phyloP scores from a whole-genome alignment of 2,888 invertebrate genomes.

The Drosophila meridionalis region DNA sequence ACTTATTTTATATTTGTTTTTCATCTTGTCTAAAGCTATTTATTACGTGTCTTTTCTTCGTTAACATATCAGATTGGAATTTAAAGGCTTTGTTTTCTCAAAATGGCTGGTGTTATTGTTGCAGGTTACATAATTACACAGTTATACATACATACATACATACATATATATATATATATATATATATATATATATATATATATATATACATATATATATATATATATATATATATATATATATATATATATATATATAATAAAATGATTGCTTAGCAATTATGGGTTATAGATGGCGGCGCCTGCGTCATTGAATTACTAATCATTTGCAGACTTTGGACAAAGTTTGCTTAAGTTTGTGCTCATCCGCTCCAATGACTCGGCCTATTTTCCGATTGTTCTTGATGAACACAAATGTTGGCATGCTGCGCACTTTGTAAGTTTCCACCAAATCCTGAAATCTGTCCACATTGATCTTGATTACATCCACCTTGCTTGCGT shows the following conservation, averaged over 20 bases:
- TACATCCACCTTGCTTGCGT: slow-evolving; percentile 46
- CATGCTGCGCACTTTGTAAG: slow-evolving; percentile 60
- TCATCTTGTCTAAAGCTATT: not conserved
- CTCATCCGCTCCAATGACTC: slow-evolving; percentile 74
- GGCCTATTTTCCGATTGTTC: slow-evolving; percentile 52
- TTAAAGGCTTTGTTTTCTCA: not conserved
- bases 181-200: too few relatives aligned
- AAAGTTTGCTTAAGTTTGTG: slow-evolving; percentile 61
- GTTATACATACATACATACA: not conserved
- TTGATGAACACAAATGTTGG: slow-evolving; percentile 75
- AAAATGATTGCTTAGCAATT: not conserved
- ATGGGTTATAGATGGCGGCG: slow-evolving; percentile 2
- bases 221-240: too few relatives aligned
- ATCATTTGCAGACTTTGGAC: slow-evolving; percentile 55
- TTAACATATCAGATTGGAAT: not conserved
- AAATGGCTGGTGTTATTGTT: not conserved
- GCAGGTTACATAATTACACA: not conserved
- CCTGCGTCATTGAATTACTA: slow-evolving; percentile 7
- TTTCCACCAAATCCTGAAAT: slow-evolving; percentile 47
- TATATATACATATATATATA: too few relatives aligned
- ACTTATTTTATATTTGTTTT: not conserved
- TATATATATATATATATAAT: too few relatives aligned
- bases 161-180: too few relatives aligned
- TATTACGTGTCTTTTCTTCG: not conserved
- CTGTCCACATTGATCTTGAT: slow-evolving; percentile 67